phyloP scores from a whole-genome alignment of 2,113 vertebrate genomes.

The Rhinichthys klamathensis region DNA sequence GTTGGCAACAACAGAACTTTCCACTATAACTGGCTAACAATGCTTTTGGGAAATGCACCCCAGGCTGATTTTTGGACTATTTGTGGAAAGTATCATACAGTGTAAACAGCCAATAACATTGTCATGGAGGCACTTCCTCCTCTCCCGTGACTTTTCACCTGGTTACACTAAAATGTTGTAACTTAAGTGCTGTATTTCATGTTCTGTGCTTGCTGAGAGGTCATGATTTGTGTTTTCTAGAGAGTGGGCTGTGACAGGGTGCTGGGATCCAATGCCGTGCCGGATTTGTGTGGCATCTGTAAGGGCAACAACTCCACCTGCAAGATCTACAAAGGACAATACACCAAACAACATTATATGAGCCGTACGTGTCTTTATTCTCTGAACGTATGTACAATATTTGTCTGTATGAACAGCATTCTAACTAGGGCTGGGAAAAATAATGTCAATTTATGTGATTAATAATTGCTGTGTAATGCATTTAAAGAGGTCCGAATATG shows the following conservation, averaged over 20 bases:
- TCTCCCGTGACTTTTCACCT: neutral
- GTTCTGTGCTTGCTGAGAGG: neutral
- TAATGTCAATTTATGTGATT: neutral
- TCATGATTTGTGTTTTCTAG: conserved; percentile 66
- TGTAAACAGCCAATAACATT: neutral
- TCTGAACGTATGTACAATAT: neutral
- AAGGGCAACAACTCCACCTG: conserved; percentile 86
- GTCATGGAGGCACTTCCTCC: neutral
- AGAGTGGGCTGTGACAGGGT: conserved; percentile 85
- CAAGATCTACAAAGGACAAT: conserved; percentile 80
- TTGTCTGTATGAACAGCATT: neutral
- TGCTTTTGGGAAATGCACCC: too few relatives aligned
- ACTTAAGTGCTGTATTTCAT: neutral
- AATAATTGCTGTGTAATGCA: too few relatives aligned
- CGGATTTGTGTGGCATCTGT: conserved; percentile 85
- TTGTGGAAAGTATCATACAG: neutral
- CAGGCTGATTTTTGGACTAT: neutral
- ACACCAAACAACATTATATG: conserved; percentile 79
- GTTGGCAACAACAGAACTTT: too few relatives aligned
- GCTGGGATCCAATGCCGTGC: conserved; percentile 80
- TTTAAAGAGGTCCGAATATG: too few relatives aligned
- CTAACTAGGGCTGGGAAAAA: neutral
- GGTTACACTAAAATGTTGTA: neutral
- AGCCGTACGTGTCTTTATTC: conserved; percentile 66
- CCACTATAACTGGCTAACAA: too few relatives aligned